These are phyloP conservation scores for Prolemur simus DNA, from an alignment of 2,113 vertebrate species.

Conservation along the genomic window DNA sequence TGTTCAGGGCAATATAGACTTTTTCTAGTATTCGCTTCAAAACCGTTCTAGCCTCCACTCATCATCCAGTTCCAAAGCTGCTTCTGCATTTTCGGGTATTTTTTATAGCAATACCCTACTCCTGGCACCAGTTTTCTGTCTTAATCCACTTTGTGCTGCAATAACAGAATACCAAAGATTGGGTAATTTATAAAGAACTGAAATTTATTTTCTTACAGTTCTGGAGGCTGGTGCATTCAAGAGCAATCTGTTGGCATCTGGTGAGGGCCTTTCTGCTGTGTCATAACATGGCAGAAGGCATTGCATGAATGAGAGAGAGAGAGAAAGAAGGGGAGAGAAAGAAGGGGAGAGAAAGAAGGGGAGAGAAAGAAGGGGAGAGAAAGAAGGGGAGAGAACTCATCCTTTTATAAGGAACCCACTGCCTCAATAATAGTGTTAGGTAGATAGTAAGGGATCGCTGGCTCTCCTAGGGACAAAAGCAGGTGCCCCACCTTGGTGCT, in stretches of 20 bases:
- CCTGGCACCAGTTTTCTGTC: background rate
- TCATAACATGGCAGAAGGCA: background rate
- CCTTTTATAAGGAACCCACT: background rate
- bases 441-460: no score
- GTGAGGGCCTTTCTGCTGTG: background rate
- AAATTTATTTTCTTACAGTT: background rate
- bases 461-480: no score
- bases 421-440: background rate
- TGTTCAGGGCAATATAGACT: background rate
- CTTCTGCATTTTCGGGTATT: background rate
- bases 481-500: no score
- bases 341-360: background rate
- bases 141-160: background rate
- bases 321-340: background rate
- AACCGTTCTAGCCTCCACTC: background rate
- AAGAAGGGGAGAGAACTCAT: background rate
- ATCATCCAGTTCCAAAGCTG: background rate
- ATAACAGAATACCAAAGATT: background rate
- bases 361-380: background rate
- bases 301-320: background rate
- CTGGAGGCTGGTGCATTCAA: background rate
- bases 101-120: background rate
- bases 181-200: background rate
- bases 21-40: background rate
- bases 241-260: background rate